Percentiles rank a stretch among this genome's conserved stretches.
Evolutionary conservation across 2,797 vertebrate genomes (phyloP).

Genomic region (Cyprinodon diabolis): DNA sequence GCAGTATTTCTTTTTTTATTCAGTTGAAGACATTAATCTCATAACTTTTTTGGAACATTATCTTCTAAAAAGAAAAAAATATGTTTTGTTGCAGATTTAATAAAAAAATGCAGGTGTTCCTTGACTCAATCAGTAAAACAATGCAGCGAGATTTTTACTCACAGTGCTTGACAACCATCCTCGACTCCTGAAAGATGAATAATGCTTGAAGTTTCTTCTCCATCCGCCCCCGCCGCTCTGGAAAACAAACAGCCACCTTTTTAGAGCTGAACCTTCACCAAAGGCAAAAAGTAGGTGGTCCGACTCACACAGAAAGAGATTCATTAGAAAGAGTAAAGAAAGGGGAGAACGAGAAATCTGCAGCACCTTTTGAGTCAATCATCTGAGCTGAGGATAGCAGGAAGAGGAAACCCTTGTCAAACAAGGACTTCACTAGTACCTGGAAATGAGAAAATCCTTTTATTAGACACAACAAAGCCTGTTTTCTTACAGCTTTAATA

Average conservation of each 20-base stretch:
- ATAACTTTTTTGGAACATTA: neutral
- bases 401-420: slow-evolving; percentile 93
- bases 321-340: slow-evolving; percentile 14
- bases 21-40: neutral
- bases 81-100: neutral
- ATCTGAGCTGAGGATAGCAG: slow-evolving; percentile 92
- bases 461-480: slow-evolving; percentile 28
- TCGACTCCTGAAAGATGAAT: slow-evolving; percentile 93
- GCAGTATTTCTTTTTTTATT: neutral
- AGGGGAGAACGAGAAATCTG: neutral
- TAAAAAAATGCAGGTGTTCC: slow-evolving; percentile 5
- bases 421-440: slow-evolving; percentile 94
- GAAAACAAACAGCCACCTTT: slow-evolving; percentile 50
- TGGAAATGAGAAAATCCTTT: slow-evolving; percentile 55
- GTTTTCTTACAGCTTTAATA: slow-evolving; percentile 2
- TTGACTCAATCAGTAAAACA: neutral
- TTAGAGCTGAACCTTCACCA: slow-evolving; percentile 23
- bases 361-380: slow-evolving; percentile 87
- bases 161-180: slow-evolving; percentile 81
- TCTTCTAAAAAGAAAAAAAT: neutral
- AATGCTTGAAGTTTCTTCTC: slow-evolving; percentile 88
- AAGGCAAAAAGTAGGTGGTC: slow-evolving; percentile 48
- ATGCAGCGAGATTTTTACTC: slow-evolving; percentile 57
- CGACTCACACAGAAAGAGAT: slow-evolving; percentile 28
- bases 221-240: slow-evolving; percentile 76